These are phyloP conservation scores for Limnephilus marmoratus DNA, from an alignment of 2,888 invertebrate genomes.

Conservation along the genomic window DNA sequence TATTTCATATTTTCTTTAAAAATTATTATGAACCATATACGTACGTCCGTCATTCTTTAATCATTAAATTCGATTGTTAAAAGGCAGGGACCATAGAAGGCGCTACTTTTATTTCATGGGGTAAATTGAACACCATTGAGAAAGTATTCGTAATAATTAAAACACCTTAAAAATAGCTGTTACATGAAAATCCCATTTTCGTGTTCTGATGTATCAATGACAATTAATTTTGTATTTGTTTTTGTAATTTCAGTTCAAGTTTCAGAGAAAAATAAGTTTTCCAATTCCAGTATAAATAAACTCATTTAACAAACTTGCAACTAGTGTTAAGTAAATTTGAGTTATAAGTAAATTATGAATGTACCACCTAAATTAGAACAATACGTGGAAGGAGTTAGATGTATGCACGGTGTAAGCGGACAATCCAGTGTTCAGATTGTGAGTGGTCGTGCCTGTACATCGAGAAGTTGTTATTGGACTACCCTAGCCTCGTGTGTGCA, in stretches of 20 bases:
- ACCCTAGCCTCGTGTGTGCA: constrained; percentile 13
- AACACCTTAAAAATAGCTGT: background rate
- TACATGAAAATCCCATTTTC: too few relatives aligned
- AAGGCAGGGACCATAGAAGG: background rate
- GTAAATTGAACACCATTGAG: background rate
- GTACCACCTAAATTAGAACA: background rate
- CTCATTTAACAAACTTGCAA: background rate
- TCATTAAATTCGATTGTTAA: background rate
- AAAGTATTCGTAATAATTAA: too few relatives aligned
- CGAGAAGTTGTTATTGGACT: constrained; percentile 33
- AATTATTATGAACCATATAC: background rate
- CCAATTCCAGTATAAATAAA: background rate
- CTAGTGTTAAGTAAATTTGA: too few relatives aligned
- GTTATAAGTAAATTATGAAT: background rate
- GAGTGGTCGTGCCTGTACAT: constrained; percentile 38
- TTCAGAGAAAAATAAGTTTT: background rate
- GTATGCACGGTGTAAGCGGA: background rate
- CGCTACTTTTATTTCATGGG: background rate
- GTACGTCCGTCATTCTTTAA: background rate
- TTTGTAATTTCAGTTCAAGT: background rate
- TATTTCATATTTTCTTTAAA: background rate
- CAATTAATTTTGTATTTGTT: background rate
- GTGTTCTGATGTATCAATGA: too few relatives aligned
- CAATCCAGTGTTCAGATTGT: constrained; percentile 9
- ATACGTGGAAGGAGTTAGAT: constrained; percentile 9